phyloP scores from a whole-genome alignment of 1,140 invertebrate genomes.

The Zeugodacus cucurbitae region DNA sequence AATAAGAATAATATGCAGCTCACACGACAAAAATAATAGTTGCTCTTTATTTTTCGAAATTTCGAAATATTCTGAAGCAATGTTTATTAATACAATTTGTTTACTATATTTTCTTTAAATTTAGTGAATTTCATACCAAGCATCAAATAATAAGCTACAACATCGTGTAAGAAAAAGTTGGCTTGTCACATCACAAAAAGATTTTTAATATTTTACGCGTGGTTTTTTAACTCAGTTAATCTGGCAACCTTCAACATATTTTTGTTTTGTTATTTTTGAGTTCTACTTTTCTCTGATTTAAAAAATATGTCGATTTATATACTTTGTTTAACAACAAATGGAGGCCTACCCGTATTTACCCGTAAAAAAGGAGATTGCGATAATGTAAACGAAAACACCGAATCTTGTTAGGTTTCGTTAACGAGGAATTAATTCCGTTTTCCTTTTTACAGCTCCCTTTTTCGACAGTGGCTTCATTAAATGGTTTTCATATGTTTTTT shows the following conservation, averaged over 20 bases:
- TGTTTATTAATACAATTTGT: too few relatives aligned
- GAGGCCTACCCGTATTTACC: constrained; percentile 75
- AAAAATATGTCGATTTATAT: constrained; percentile 72
- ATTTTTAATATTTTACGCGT: too few relatives aligned
- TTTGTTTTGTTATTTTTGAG: neutral
- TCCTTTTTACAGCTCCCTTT: constrained; percentile 76
- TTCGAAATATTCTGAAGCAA: too few relatives aligned
- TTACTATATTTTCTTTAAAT: too few relatives aligned
- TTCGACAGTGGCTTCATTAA: constrained; percentile 81
- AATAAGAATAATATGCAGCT: too few relatives aligned
- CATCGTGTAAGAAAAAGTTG: too few relatives aligned
- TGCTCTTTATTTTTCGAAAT: too few relatives aligned
- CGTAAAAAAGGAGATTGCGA: constrained; percentile 74
- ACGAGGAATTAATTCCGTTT: neutral
- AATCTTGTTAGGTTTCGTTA: too few relatives aligned
- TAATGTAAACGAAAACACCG: constrained; percentile 64
- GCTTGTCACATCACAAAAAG: too few relatives aligned
- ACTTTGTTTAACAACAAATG: constrained; percentile 74
- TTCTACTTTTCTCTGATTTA: neutral
- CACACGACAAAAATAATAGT: too few relatives aligned
- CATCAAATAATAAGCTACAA: too few relatives aligned
- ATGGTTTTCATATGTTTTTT: constrained; percentile 87
- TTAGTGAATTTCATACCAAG: too few relatives aligned
- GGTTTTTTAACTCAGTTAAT: neutral
- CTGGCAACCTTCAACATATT: neutral